phyloP scores from a whole-genome alignment of 1,140 invertebrate species.

The Megalopta genalis region DNA sequence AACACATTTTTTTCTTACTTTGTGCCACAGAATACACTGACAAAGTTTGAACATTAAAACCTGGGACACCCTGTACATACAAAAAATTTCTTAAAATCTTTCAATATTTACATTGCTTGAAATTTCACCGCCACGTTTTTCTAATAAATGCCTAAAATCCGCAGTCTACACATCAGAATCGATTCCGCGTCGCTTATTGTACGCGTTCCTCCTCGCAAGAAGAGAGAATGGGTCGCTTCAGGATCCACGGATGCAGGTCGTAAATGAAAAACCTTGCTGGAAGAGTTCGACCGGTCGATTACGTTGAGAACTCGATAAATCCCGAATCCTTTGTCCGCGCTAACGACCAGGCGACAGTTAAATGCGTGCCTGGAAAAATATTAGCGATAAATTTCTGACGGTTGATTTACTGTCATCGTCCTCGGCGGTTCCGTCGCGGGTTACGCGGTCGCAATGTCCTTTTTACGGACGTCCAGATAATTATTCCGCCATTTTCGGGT shows the following conservation, averaged over 20 bases:
- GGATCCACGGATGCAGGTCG: slow-evolving; percentile 44
- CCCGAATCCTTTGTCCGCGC: slow-evolving; percentile 62
- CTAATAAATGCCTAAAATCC: no score
- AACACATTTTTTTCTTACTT: no score
- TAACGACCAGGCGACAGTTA: slow-evolving; percentile 66
- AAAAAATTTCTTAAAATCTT: no score
- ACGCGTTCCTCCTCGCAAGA: slow-evolving; percentile 28
- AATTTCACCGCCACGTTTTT: no score
- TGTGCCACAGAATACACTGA: no score
- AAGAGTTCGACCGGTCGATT: slow-evolving; percentile 51
- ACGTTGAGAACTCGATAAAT: slow-evolving; percentile 59
- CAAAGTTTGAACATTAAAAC: no score
- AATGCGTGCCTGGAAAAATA: slow-evolving; percentile 60
- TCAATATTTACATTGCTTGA: no score
- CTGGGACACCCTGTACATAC: no score
- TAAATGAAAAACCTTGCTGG: slow-evolving; percentile 58
- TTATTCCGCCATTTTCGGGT: background rate
- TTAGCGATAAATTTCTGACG: slow-evolving; percentile 64
- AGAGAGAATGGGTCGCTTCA: background rate
- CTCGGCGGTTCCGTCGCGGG: slow-evolving; percentile 34
- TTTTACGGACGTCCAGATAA: background rate
- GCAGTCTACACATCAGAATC: no score
- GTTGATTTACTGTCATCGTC: slow-evolving; percentile 59
- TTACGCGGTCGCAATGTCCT: slow-evolving; percentile 44
- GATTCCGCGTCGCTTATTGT: background rate